Base-by-base conservation (phyloP, 2,888 invertebrate genomes). In the Lypha dubia region DNA sequence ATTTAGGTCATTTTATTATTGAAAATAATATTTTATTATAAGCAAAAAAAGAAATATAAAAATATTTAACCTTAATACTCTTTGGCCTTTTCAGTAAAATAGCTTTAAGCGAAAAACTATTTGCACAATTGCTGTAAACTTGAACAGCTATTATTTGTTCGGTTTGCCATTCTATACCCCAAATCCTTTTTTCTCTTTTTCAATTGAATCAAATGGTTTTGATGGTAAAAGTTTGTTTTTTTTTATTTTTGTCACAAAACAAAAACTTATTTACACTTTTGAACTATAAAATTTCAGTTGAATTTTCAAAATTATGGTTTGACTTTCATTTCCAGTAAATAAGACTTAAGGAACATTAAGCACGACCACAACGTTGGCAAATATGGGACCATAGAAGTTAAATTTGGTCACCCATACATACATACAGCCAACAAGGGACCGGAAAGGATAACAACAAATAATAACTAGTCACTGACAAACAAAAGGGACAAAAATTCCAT, bases 131-230 rank as follows among this genome's bases (percentile, higher is more conserved):
- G 15, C 44, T 28, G 20, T 11, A 17, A 51, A 62, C 63, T 41
- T 63, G 22, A 63, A 3, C 17, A n/a, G 53, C 51, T 20, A 41
- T 51, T 63, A 74, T 63, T 63, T 17, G 24, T 51, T 38, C 38
- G 8, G n/a, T 41, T 62, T 41, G 20, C 15, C n/a, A 15, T 46
- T 44, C 7, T 62, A 65, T 44, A 15, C 13, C 22, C 22, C 49
- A 28, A 51, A 22, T 35, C 17, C 8, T 53, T 46, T 74, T 46
- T 74, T 53, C 28, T 41, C 11, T 20, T 63, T 67, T 49, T 67
- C 67, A 68, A 68, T 76, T 67, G 58, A 58, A 67, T 49, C 32
- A 68, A 76, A 76, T 67, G 76, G 46, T 67, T 68, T 49, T 68
- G 76, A 58, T 68, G 24, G 49, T 44, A 76, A 58, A 76, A 56